These are phyloP conservation scores for Eupsittula cactorum DNA, from an alignment of 2,113 vertebrate species.

Conservation along the genomic window DNA sequence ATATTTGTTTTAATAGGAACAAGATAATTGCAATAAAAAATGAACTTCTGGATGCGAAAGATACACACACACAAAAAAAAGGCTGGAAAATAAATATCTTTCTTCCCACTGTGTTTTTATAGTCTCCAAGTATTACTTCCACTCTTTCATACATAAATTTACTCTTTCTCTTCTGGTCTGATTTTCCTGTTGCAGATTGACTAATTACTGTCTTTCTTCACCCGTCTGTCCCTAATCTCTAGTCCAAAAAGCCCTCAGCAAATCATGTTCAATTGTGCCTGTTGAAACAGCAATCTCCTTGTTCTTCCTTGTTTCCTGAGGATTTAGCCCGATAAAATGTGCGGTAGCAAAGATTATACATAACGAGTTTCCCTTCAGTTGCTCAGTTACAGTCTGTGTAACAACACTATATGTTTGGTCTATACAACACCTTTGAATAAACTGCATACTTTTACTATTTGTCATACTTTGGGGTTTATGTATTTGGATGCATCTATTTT, in stretches of 20 bases:
- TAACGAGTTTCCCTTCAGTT: rapidly evolving
- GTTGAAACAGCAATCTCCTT: background rate
- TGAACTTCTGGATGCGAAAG: background rate
- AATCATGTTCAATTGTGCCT: background rate
- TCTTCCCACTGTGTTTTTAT: background rate
- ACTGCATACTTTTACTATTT: background rate
- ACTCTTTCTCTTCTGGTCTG: background rate
- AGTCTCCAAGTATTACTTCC: background rate
- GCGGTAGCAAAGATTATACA: background rate
- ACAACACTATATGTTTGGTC: background rate
- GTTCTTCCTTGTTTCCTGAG: background rate
- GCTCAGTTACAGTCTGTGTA: background rate
- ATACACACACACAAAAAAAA: background rate
- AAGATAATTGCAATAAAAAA: background rate
- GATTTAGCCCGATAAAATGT: background rate
- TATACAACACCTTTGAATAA: background rate
- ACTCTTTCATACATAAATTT: background rate
- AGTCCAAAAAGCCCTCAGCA: background rate
- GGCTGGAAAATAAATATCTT: background rate
- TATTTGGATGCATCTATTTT: background rate
- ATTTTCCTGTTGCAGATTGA: background rate
- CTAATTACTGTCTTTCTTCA: background rate
- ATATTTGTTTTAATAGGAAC: background rate
- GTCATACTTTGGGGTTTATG: background rate
- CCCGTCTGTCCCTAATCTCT: background rate